Percentiles rank a stretch among this genome's conserved stretches.
Conservation (phyloP, 2,113 vertebrate genomes). For the Sylvietta virens region DNA sequence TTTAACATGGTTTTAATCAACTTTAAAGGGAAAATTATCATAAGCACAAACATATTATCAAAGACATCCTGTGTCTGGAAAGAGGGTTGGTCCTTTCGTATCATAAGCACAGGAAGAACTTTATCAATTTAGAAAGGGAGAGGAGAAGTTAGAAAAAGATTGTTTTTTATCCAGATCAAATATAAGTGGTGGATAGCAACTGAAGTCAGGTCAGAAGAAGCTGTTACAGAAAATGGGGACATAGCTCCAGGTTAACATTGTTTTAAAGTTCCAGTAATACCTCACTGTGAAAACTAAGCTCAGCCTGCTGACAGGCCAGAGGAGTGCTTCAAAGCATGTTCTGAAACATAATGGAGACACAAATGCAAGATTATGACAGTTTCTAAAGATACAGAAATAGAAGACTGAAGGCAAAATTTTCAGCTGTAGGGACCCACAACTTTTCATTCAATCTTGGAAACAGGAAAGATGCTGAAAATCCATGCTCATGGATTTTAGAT, state of each 20-base stretch:
- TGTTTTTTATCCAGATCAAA: neutral
- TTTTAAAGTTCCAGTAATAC: neutral
- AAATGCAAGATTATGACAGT: neutral
- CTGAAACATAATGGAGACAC: neutral
- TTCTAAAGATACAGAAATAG: neutral
- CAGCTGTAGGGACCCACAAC: fast-evolving
- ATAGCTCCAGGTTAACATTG: neutral
- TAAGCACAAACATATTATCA: neutral
- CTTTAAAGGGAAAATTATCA: neutral
- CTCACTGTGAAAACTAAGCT: neutral
- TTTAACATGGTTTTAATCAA: neutral
- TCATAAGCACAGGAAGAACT: neutral
- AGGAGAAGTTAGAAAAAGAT: neutral
- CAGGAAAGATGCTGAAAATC: neutral
- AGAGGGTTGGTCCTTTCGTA: neutral
- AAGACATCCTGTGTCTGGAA: neutral
- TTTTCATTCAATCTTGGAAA: neutral
- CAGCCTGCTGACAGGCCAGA: neutral
- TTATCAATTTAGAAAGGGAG: neutral
- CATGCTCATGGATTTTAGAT: neutral
- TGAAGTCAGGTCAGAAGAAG: neutral
- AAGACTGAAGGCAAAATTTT: neutral
- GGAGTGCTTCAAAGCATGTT: neutral
- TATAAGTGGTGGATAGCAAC: neutral
- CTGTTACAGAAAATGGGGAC: neutral